Base-by-base conservation (phyloP, 2,113 vertebrate species). In the Apteryx owenii region DNA sequence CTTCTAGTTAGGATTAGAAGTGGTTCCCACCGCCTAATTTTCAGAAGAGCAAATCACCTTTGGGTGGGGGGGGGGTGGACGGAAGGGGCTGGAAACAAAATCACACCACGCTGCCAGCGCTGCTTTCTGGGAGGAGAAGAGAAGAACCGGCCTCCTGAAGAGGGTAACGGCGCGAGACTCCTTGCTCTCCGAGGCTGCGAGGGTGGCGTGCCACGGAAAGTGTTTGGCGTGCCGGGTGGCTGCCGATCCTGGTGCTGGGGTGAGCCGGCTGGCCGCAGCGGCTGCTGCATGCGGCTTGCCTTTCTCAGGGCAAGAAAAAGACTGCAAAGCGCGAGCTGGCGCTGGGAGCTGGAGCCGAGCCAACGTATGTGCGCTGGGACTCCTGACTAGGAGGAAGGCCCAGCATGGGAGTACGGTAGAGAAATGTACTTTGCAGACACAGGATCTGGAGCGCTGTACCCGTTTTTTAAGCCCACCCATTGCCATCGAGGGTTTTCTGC, bases 311-410 rank as follows among this genome's bases (percentile, higher is more conserved):
- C 56, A 56, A 50, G 69, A 54, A 26, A 54, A 46, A 38, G 26
- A 23, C 40, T n/a, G 25, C 20, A 42, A 75, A 91, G 61, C 31
- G 42, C 9, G 56, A 58, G 36, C 16, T 73, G 75, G 36, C 82
- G 70, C 20, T 53, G 60, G 61, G 40, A 94, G n/a, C 83, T 88
- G 80, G n/a, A 92, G 48, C 80, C 56, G 88, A 96, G 76, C 12
- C 68, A 58, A 10, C 4, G 31, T 33, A 14, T 2, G 13, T 78
- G 42, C 36, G 42, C 6, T 10, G 66, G 69, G 73, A 46, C 20
- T 68, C 65, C 58, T 46, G 53, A 2, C 33, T 13, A 62, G 25
- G 58, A 28, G 40, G n/a, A 5, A 68, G 78, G 21, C 44, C 50
- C 5, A 17, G 54, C 31, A 3, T 13, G 5, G 29, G 51, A 33